Percentiles rank a stretch among this genome's conserved stretches.
phyloP scores from a whole-genome alignment of 2,113 vertebrate species.

The Capricornis sumatraensis region DNA sequence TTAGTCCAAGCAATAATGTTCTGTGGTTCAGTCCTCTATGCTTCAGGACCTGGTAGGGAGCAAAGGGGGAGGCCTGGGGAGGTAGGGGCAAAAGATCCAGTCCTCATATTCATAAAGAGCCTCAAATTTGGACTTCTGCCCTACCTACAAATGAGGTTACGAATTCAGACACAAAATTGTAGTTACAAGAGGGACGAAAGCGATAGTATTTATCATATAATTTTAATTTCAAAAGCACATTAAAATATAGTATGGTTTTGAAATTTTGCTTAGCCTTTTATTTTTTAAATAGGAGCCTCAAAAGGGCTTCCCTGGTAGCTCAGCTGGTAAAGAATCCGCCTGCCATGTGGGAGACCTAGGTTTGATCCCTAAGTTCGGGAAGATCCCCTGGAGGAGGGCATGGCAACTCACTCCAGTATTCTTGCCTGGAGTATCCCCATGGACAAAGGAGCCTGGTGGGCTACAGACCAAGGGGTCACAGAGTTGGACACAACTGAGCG shows the following conservation, averaged over 20 bases:
- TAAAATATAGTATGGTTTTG: background rate
- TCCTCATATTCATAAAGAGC: background rate
- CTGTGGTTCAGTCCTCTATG: background rate
- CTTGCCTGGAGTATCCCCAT: background rate
- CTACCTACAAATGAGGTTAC: background rate
- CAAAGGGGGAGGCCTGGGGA: too few species aligned
- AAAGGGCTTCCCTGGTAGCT: background rate
- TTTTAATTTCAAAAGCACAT: background rate
- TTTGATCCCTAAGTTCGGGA: background rate
- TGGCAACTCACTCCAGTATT: background rate
- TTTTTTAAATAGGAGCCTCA: background rate
- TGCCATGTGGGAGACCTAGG: background rate
- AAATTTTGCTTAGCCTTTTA: background rate
- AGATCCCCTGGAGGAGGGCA: background rate
- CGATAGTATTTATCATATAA: background rate
- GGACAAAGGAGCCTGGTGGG: background rate
- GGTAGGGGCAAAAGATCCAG: background rate
- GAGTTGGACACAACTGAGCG: background rate
- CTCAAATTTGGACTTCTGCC: background rate
- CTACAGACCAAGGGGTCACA: background rate
- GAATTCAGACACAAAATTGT: background rate
- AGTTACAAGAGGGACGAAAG: background rate
- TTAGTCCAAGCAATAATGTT: background rate
- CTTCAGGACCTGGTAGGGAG: background rate
- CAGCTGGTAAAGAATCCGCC: background rate